Percentiles rank a stretch among this genome's conserved stretches.
Evolutionary conservation across 2,113 vertebrate genomes (phyloP).

Genomic region (Poeciliopsis retropinna): DNA sequence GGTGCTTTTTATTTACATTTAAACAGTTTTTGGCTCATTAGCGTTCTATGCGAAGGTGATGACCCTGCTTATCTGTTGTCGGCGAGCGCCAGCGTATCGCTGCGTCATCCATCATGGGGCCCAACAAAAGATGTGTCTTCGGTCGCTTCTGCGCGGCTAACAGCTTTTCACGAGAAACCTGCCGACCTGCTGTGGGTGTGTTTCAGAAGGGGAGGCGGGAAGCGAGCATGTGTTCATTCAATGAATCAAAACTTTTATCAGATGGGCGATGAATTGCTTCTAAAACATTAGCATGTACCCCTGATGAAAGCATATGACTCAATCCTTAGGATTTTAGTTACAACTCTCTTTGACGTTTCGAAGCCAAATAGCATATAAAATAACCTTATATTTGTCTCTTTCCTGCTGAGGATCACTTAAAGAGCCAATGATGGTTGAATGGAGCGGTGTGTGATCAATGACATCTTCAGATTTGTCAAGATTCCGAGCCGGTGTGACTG

Average conservation of each 20-base stretch:
- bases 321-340: constrained; percentile 67
- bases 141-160: constrained; percentile 79
- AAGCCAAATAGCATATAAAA: constrained; percentile 11
- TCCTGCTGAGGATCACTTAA: constrained; percentile 28
- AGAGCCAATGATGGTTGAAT: constrained; percentile 14
- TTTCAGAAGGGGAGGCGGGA: background rate
- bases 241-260: constrained; percentile 74
- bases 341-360: constrained; percentile 25
- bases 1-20: constrained; percentile 89
- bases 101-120: constrained; percentile 84
- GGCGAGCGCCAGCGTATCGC: constrained; percentile 88
- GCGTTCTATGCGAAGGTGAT: constrained; percentile 87
- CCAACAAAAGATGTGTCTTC: constrained; percentile 83
- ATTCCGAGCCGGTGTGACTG: constrained; percentile 34
- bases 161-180: constrained; percentile 84
- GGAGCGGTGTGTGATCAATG: constrained; percentile 18
- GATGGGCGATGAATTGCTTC: constrained; percentile 77
- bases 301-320: constrained; percentile 20
- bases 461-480: constrained; percentile 45
- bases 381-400: constrained; percentile 18
- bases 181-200: constrained; percentile 57
- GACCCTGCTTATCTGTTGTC: constrained; percentile 86
- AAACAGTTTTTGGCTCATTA: constrained; percentile 87
- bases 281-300: constrained; percentile 49
- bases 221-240: constrained; percentile 21